Percentiles rank a stretch among this genome's conserved stretches.
phyloP scores from a whole-genome alignment of 2,888 invertebrate genomes.

The Dryococelus australis region DNA sequence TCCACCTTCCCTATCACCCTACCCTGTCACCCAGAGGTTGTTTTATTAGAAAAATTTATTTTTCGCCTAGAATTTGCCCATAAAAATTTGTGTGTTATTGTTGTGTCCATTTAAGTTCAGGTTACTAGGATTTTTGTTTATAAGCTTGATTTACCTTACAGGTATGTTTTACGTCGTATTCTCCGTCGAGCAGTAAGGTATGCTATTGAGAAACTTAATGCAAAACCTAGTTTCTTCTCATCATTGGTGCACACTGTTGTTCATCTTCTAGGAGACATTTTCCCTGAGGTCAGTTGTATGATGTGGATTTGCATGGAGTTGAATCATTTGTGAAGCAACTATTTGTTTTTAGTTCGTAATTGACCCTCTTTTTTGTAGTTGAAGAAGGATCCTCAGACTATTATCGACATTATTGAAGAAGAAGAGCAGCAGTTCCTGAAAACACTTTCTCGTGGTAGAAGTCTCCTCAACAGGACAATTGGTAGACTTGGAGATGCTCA shows the following conservation, averaged over 20 bases:
- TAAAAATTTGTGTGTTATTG: no score
- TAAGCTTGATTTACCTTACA: constrained; percentile 50
- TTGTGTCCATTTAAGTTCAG: no score
- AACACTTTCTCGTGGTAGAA: constrained; percentile 89
- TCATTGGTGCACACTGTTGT: constrained; percentile 90
- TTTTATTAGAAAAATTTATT: no score
- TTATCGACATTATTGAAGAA: constrained; percentile 95
- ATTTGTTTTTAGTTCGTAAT: not conserved
- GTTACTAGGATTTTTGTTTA: not conserved
- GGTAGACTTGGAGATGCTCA: constrained; percentile 72
- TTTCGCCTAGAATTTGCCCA: no score
- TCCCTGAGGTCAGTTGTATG: constrained; percentile 63
- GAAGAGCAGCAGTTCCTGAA: constrained; percentile 98
- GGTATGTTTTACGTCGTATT: constrained; percentile 94
- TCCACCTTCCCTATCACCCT: no score
- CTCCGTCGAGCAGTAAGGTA: constrained; percentile 94
- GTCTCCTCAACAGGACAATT: constrained; percentile 89
- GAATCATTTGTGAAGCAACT: not conserved
- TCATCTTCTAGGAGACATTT: constrained; percentile 73
- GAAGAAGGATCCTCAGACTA: constrained; percentile 67
- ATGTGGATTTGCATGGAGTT: not conserved
- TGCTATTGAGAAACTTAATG: constrained; percentile 95
- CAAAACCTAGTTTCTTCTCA: constrained; percentile 94
- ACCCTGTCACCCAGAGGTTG: no score
- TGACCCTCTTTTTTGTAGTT: constrained; percentile 27